phyloP scores from a whole-genome alignment of 37 sponge, comb jelly and placozoan species.

The Mnemiopsis leidyi region DNA sequence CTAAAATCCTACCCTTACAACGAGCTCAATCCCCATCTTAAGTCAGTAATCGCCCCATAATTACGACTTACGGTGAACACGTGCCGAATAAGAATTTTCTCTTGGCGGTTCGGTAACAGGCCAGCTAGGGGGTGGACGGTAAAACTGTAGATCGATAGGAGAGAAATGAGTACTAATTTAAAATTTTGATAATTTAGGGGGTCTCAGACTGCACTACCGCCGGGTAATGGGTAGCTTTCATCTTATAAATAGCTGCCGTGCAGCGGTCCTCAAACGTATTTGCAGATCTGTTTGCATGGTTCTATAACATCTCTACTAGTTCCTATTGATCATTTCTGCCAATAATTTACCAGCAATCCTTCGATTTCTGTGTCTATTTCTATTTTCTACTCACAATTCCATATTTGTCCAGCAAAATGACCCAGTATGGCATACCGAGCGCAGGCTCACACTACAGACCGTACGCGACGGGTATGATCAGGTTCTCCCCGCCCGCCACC shows the following conservation, averaged over 20 bases:
- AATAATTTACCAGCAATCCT: not conserved
- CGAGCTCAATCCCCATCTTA: not conserved
- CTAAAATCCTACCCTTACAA: not conserved
- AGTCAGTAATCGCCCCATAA: not conserved
- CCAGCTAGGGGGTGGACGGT: not conserved
- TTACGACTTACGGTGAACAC: not conserved
- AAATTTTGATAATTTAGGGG: not conserved
- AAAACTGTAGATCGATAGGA: not conserved
- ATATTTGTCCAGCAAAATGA: not conserved
- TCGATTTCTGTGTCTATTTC: not conserved
- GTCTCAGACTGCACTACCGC: not conserved
- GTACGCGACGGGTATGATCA: slow-evolving; percentile 45
- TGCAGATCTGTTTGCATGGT: no score
- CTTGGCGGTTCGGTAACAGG: not conserved
- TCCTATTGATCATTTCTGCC: no score
- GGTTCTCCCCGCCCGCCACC: slow-evolving; percentile 63
- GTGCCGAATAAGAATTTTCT: not conserved
- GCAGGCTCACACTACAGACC: slow-evolving; percentile 16
- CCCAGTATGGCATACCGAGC: slow-evolving; percentile 51
- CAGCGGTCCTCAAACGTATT: not conserved
- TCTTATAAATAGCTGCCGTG: not conserved
- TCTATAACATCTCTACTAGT: no score
- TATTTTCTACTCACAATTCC: not conserved
- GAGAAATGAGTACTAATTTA: not conserved
- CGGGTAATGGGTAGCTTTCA: not conserved